A percentile compares a stretch with the other conserved stretches of the same genome.
Evolutionary conservation across 35 echinoderm and acorn worm species (phyloP).

Genomic region (Acanthaster planci): DNA sequence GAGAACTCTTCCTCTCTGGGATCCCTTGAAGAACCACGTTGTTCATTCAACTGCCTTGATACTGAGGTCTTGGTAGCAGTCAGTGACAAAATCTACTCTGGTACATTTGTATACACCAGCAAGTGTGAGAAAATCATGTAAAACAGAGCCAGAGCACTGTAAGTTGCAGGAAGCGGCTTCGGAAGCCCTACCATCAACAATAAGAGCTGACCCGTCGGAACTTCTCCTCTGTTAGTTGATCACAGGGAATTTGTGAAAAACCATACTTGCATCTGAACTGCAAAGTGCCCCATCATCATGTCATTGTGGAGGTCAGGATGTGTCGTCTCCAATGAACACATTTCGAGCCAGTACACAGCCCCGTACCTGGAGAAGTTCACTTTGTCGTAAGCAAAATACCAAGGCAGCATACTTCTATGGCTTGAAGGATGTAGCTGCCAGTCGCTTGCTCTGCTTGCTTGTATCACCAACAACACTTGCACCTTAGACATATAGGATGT

Average conservation of each 20-base stretch:
- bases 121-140: too few species aligned
- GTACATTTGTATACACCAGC: too few species aligned
- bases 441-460: conserved; percentile 55
- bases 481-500: conserved; percentile 66
- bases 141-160: too few species aligned
- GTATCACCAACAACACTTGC: conserved; percentile 29
- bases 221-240: conserved; percentile 70
- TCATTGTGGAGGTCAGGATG: conserved; percentile 43
- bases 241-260: conserved; percentile 52
- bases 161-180: too few species aligned
- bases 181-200: too few species aligned
- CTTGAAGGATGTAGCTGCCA: conserved; percentile 65
- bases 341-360: conserved; percentile 77
- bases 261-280: conserved; percentile 65
- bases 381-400: conserved; percentile 60
- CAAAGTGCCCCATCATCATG: conserved; percentile 58
- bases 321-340: conserved; percentile 45
- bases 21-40: too few species aligned
- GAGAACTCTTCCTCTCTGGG: too few species aligned
- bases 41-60: too few species aligned
- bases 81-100: too few species aligned
- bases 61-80: too few species aligned
- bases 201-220: too few species aligned
- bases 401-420: conserved; percentile 41
- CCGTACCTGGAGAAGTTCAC: conserved; percentile 66